Evolutionary conservation across 2,797 vertebrate species (phyloP), one percentile per base, ranked within the genome.

Genomic region (Hozukius guyotensis): DNA sequence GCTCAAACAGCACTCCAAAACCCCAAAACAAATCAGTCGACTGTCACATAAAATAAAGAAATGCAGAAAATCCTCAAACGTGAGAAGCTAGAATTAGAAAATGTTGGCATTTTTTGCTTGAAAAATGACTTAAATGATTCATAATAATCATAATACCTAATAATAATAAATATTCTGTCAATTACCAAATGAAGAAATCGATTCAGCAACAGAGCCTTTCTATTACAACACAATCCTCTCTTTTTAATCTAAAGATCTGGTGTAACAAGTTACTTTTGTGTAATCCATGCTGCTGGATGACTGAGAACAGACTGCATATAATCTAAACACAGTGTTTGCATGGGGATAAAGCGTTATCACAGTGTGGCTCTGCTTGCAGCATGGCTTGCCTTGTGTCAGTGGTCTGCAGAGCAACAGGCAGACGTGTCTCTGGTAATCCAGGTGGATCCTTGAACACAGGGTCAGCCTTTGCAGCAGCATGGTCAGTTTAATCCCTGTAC

Each of bases 391-490:
- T 90, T 91, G 85, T 64, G 84, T 93, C 72, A 88, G 82, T 2
- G 81, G 75, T 86, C 91, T 91, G 85, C 36, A 76, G 71, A 92
- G 77, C 13, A 75, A 29, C 38, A 64, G 53, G 72, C 62, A 63
- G 2, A 70, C 42, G 20, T 65, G 77, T 82, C 86, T 90, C 22
- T 72, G 88, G 22, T 88, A 11, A 34, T 83, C 86, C 57, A 74
- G 46, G 0, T 74, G 81, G 70, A 82, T 83, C 85, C 74, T 78
- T 31, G 88, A 83, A 42, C 92, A 92, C 72, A 89, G 62, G 2
- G 81, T 78, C 69, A 96, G 78, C 71, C 92, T 94, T 49, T 9
- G 82, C 62, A 96, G 88, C 91, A 95, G 83, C 95, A 96, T 96
- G 78, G 56, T 87, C 49, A 73, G 1, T 66, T 32, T 53, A 61